Percentiles rank a stretch among this genome's conserved stretches.
These are phyloP conservation scores for Ctenodactylus gundi DNA, from an alignment of 2,113 vertebrate species.

Conservation along the genomic window DNA sequence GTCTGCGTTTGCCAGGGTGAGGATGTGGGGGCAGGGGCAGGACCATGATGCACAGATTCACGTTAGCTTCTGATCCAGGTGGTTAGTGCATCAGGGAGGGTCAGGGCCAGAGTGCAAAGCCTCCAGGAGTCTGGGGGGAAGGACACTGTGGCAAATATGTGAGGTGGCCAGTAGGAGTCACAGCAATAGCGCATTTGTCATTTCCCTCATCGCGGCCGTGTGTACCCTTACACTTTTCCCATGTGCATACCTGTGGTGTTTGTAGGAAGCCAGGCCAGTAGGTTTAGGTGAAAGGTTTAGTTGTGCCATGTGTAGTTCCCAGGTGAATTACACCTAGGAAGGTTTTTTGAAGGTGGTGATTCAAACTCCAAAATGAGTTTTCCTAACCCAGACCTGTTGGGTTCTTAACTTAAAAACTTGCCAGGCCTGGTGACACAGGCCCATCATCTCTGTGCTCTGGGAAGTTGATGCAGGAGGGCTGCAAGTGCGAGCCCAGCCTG, in stretches of 20 bases:
- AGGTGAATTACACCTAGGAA: conserved; percentile 49
- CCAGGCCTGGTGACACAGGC: too few relatives aligned
- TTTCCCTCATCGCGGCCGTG: conserved; percentile 70
- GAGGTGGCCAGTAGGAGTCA: conserved; percentile 66
- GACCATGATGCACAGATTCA: conserved; percentile 35
- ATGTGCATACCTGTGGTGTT: conserved; percentile 61
- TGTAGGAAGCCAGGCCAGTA: conserved; percentile 71
- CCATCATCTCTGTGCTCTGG: too few relatives aligned
- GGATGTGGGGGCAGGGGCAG: conserved; percentile 1
- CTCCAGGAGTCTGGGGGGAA: background rate
- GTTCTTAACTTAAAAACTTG: background rate
- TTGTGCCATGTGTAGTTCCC: conserved; percentile 49
- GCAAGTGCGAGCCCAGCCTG: too few relatives aligned
- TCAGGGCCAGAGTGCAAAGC: conserved; percentile 57
- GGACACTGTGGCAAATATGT: conserved; percentile 59
- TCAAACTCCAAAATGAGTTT: conserved; percentile 34
- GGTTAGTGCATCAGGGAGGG: background rate
- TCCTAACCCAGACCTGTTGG: background rate
- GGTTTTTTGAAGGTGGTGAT: conserved; percentile 44
- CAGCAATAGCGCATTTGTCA: conserved; percentile 67
- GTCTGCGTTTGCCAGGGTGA: conserved; percentile 9
- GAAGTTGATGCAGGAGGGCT: too few relatives aligned
- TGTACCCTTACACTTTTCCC: conserved; percentile 62
- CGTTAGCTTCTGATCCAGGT: conserved; percentile 45
- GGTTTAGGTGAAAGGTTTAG: conserved; percentile 65